Conservation (phyloP, 2,113 vertebrate species). For the Propithecus coquereli region DNA sequence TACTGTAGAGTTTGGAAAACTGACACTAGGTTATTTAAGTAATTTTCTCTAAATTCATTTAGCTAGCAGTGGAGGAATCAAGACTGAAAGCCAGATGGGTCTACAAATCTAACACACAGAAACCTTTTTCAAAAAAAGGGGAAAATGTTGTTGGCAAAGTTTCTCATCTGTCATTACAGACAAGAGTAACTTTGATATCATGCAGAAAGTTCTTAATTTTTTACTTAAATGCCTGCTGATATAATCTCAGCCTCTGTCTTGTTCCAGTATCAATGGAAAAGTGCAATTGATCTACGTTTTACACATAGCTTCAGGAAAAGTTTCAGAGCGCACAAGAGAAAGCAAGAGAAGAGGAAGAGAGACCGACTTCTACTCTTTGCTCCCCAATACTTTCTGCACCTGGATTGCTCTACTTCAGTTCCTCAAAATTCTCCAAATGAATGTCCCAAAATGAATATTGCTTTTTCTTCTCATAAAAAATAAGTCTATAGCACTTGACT, state of each 20-base stretch:
- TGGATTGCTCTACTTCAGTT: not conserved
- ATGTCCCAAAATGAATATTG: not conserved
- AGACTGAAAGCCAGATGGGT: not conserved
- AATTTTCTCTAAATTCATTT: not conserved
- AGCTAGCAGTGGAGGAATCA: not conserved
- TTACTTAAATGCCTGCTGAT: not conserved
- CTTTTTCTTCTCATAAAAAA: not conserved
- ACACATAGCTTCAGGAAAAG: not conserved
- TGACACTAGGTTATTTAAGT: not conserved
- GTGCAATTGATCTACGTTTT: not conserved
- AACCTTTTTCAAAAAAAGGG: not conserved
- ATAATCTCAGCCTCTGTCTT: not conserved
- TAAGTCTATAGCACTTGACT: not conserved
- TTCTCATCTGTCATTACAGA: not conserved
- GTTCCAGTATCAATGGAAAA: not conserved
- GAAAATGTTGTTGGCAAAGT: not conserved
- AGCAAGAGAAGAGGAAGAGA: not conserved
- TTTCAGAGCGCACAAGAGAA: not conserved
- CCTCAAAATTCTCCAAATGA: not conserved
- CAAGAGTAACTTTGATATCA: not conserved
- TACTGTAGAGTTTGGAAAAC: not conserved
- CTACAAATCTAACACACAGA: not conserved
- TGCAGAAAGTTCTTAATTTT: not conserved
- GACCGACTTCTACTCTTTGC: not conserved
- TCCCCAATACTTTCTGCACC: not conserved